Evolutionary conservation across 1,140 invertebrate genomes (phyloP), one percentile per base, ranked within the genome.

Genomic region (Lasioglossum baleicum): DNA sequence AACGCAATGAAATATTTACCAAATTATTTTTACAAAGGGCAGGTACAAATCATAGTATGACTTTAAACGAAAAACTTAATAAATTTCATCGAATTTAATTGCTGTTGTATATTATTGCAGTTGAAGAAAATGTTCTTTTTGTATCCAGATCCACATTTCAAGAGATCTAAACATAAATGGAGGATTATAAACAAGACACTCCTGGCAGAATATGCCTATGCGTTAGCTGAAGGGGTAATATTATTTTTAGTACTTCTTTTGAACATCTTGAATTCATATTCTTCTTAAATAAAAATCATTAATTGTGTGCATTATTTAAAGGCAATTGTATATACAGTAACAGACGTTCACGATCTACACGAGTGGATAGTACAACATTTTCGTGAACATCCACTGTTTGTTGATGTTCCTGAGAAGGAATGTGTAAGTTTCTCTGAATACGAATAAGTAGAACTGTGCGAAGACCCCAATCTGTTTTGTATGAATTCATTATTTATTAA

Each of bases 131-230:
- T 99, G 96, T 99, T 99, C 93, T 99, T 99, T 91, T 93, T 99
- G n/a, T 99, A 99, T 93, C 99, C 99, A 44, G 99, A 99, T 94
- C 99, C 99, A 56, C 99, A 99, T 94, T 99, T 99, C 92, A 99
- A 99, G 92, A 99, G 97, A 89, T 96, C 98, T 0, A 99, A 99
- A 94, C 98, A 99, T 90, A 99, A 99, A 93, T 99, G 99, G 99
- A 95, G 99, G 81, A 99, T 99, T 67, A 99, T 99, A 83, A 99
- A 98, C 90, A 95, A 97, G 84, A 96, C 96, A 82, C 92, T 99
- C 22, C 93, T 99, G 56, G 96, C 98, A 22, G 99, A 99, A 94
- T 99, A 99, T 95, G 99, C 99, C 0, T 99, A 98, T 94, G 95
- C 99, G 58, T 93, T 99, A 53, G 94, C 94, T 60, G 95, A 96